These are phyloP conservation scores for Cossypha caffra DNA, from an alignment of 2,797 vertebrate species.

Conservation along the genomic window DNA sequence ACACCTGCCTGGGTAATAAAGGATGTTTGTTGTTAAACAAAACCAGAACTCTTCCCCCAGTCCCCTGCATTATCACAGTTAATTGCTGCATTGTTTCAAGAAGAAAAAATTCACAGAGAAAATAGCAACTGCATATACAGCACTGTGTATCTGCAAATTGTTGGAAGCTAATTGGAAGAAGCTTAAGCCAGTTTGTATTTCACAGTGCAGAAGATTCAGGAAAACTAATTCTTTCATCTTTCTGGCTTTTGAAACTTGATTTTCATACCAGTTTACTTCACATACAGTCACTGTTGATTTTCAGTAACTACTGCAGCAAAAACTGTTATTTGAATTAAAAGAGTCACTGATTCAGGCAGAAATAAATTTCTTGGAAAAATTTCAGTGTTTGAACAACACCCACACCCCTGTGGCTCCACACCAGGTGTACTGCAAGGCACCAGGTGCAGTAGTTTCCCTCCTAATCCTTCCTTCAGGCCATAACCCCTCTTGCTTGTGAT, in stretches of 20 bases:
- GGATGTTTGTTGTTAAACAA: not conserved
- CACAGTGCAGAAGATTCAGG: not conserved
- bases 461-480: not conserved
- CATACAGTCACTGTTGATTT: not conserved
- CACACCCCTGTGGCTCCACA: not conserved
- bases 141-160: not conserved
- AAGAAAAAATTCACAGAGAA: not conserved
- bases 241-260: not conserved
- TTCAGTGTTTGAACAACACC: not conserved
- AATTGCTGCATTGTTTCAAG: conserved; percentile 39
- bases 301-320: not conserved
- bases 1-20: not conserved
- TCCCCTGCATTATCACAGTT: not conserved
- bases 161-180: conserved; percentile 37
- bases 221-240: not conserved
- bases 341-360: not conserved
- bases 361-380: not conserved
- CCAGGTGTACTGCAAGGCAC: not conserved
- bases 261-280: conserved; percentile 28
- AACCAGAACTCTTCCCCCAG: not conserved
- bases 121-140: not conserved
- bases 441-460: not conserved
- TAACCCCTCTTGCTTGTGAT: not conserved
- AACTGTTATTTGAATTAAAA: conserved; percentile 13
- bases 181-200: not conserved